Base-by-base conservation (phyloP, 2,797 vertebrate genomes). In the Peromyscus nudipes region DNA sequence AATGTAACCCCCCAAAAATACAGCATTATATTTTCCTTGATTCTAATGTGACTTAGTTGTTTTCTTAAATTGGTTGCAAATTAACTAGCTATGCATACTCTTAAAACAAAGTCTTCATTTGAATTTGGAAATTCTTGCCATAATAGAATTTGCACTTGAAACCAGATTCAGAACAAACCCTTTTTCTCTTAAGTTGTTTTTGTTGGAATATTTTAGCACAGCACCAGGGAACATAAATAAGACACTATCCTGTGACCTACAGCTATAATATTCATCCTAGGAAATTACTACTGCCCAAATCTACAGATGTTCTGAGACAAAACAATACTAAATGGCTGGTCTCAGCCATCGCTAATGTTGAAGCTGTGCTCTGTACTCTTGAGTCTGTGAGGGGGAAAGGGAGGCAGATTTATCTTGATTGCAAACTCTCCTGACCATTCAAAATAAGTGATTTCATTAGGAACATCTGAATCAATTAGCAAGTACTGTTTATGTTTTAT, bases 381-480 rank as follows among this genome's bases (percentile, higher is more conserved):
- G 0, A 46, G 31, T 6, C 69, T 77, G 11, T 57, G 10, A 3
- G 9, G 34, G 52, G 6, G 21, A 8, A 92, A 86, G 13, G 67
- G 9, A 94, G 57, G 75, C 7, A 62, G 19, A 17, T 57, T 88
- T 89, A 0, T 79, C 62, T 64, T 89, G 62, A 94, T 94, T 60
- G 37, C 40, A 76, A 60, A 37, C 14, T 40, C 11, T n/a, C n/a
- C 57, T 92, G 43, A 71, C 43, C 34, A 64, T 60, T 34, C 9
- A 88, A 31, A 29, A 94, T 65, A 75, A 89, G 71, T 37, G 6
- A 84, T 92, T 96, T 96, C 13, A 87, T 27, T 91, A 83, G 76
- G 92, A 92, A 85, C 25, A 84, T 93, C 34, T 85, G 64, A 96
- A 81, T 55, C 82, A 88, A 85, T 97, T 94, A 97, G 21, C 40